Conservation (phyloP, 2,888 invertebrate genomes). For the Dasypolia templi region DNA sequence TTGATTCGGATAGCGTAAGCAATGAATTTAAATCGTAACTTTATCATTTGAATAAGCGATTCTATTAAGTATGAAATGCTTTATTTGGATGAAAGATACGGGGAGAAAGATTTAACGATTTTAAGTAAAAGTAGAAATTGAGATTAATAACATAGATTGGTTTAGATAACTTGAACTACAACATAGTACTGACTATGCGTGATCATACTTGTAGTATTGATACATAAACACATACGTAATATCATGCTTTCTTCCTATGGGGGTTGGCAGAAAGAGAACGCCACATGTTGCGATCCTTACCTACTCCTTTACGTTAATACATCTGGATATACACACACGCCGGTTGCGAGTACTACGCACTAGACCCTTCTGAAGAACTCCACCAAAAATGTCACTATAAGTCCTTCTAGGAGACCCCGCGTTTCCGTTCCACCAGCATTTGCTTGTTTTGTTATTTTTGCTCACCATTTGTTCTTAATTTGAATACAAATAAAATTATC, state of each 20-base stretch:
- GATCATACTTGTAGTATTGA: background rate
- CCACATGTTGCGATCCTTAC: background rate
- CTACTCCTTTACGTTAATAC: background rate
- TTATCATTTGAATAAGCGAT: conserved; percentile 32
- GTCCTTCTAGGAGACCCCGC: background rate
- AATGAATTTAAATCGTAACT: conserved; percentile 43
- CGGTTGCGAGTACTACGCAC: background rate
- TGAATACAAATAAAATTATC: background rate
- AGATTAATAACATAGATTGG: background rate
- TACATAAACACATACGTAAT: background rate
- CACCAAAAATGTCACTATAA: background rate
- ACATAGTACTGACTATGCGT: background rate
- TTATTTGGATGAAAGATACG: background rate
- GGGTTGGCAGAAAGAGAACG: background rate
- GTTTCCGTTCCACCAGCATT: background rate
- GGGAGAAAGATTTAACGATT: rapidly evolving
- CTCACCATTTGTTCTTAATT: background rate
- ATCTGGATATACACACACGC: too few species aligned
- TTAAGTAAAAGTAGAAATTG: background rate
- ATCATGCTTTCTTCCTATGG: background rate
- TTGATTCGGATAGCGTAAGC: conserved; percentile 44
- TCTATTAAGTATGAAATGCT: background rate
- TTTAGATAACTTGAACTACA: background rate
- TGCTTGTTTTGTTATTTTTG: too few species aligned
- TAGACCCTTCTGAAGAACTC: background rate